Percentiles rank a stretch among this genome's conserved stretches.
phyloP scores from a whole-genome alignment of 1,140 invertebrate genomes.

The Spodoptera frugiperda region DNA sequence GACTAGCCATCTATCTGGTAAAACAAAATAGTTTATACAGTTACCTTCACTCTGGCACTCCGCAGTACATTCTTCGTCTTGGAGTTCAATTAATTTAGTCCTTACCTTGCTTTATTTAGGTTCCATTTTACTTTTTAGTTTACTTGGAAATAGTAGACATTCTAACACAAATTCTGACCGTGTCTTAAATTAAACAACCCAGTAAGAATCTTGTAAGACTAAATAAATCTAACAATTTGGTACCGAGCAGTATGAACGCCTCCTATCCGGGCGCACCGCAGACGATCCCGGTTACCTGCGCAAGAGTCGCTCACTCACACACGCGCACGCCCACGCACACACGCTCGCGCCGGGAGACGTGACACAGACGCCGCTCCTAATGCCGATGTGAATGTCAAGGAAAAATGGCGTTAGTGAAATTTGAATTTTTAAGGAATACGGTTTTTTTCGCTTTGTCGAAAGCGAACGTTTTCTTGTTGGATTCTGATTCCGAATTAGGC shows the following conservation, averaged over 20 bases:
- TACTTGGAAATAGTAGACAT: background rate
- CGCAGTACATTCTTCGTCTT: constrained; percentile 2
- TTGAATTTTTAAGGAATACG: constrained; percentile 28
- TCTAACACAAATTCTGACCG: constrained; percentile 32
- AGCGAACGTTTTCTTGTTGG: constrained; percentile 52
- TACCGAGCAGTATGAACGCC: constrained; percentile 70
- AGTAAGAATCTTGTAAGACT: constrained; percentile 75
- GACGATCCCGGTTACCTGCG: constrained; percentile 82
- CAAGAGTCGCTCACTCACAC: constrained; percentile 60
- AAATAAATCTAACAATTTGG: constrained; percentile 74
- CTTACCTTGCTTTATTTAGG: constrained; percentile 23
- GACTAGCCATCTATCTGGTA: no score
- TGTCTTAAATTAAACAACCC: constrained; percentile 33
- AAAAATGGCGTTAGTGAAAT: constrained; percentile 65
- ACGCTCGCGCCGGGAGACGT: constrained; percentile 63
- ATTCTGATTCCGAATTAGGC: background rate
- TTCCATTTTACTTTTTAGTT: background rate
- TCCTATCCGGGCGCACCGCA: constrained; percentile 66
- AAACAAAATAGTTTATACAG: constrained; percentile 1
- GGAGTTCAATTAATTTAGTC: constrained; percentile 33
- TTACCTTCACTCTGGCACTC: background rate
- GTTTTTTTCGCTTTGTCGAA: constrained; percentile 20
- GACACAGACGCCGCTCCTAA: constrained; percentile 77
- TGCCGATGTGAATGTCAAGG: constrained; percentile 58
- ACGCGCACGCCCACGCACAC: constrained; percentile 42